Evolutionary conservation across 2,113 vertebrate genomes (phyloP).

Genomic region (Phalacrocorax aristotelis): DNA sequence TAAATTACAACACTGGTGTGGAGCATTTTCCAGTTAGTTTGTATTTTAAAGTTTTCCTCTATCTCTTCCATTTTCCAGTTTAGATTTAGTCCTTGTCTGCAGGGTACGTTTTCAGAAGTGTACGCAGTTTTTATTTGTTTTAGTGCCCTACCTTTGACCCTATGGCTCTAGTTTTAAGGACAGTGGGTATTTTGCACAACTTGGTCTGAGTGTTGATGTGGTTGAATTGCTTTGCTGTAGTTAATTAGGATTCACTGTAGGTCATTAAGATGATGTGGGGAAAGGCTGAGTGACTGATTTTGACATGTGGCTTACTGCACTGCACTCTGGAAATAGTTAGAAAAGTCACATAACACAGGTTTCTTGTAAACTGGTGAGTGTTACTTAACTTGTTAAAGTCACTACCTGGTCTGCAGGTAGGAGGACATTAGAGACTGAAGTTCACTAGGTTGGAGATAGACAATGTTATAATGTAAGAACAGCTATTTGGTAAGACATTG

Average conservation of each 20-base stretch:
- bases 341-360: neutral
- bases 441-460: neutral
- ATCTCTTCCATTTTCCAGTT: neutral
- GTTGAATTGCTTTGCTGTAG: neutral
- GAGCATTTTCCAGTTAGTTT: neutral
- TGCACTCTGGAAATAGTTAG: neutral
- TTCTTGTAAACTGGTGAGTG: neutral
- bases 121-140: neutral
- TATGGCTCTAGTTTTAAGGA: neutral
- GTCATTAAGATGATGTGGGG: neutral
- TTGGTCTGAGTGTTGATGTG: neutral
- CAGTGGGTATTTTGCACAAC: neutral
- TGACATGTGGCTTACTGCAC: rapidly evolving
- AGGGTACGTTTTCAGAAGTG: rapidly evolving
- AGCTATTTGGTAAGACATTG: neutral
- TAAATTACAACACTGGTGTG: rapidly evolving
- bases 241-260: neutral
- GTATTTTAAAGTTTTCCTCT: neutral
- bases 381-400: neutral
- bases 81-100: neutral
- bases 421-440: neutral
- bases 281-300: neutral
- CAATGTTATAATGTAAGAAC: too few relatives aligned
- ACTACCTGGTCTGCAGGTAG: neutral
- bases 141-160: rapidly evolving